Conservation (phyloP, 2,797 vertebrate species). For the Apogon hyalosoma region DNA sequence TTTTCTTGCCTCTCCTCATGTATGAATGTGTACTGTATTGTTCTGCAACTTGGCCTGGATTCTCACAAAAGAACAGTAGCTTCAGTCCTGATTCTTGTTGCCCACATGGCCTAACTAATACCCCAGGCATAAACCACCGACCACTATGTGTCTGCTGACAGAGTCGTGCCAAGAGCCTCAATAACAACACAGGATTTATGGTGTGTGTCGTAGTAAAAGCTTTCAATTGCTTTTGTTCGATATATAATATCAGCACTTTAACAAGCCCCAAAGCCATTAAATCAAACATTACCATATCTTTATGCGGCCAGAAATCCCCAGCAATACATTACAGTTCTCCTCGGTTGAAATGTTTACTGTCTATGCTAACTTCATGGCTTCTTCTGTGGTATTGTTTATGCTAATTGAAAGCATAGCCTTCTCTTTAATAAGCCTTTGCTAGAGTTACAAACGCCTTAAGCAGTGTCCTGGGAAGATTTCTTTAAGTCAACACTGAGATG, state of each 20-base stretch:
- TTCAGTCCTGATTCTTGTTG: conserved; percentile 47
- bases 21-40: conserved; percentile 44
- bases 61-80: conserved; percentile 46
- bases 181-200: conserved; percentile 68
- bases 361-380: conserved; percentile 27
- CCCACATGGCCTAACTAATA: conserved; percentile 39
- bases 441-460: conserved; percentile 13
- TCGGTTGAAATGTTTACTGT: conserved; percentile 64
- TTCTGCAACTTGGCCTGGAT: conserved; percentile 45
- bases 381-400: conserved; percentile 6
- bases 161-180: conserved; percentile 61
- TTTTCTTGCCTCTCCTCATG: conserved; percentile 34
- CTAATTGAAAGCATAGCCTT: conserved; percentile 67
- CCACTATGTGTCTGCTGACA: conserved; percentile 58
- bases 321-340: conserved; percentile 53
- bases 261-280: conserved; percentile 62
- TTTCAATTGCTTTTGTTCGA: conserved; percentile 67
- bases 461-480: conserved; percentile 40
- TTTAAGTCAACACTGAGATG: conserved; percentile 43
- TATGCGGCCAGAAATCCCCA: conserved; percentile 61
- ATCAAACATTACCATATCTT: conserved; percentile 72
- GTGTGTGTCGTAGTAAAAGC: conserved; percentile 50
- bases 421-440: conserved; percentile 35
- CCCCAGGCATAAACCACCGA: conserved; percentile 59
- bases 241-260: conserved; percentile 70